Evolutionary conservation across 2,797 vertebrate species (phyloP), one percentile per base, ranked within the genome.

Genomic region (Scarus forsteni): DNA sequence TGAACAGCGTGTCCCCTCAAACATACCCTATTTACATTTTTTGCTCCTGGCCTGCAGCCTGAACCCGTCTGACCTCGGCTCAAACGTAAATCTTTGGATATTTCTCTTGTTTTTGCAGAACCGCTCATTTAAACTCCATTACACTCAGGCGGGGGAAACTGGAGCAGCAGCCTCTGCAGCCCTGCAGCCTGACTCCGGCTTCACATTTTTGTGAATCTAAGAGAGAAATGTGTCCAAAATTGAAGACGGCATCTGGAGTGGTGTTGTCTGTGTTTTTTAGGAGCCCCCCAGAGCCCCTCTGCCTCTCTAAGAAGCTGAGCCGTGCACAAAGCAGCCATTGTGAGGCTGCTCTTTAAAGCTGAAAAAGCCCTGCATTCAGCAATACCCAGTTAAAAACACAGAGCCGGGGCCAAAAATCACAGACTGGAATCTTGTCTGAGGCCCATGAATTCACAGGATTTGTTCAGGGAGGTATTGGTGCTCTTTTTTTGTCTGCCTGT

Each of bases 321-420:
- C 68, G 63, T 66, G 83, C 85, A 94, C 92, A 94, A 93, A 92
- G 91, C 86, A 72, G 34, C 84, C 90, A 92, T 93, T 94, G 92
- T 92, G 76, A 85, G 64, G 52, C 73, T 85, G 77, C 74, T 92
- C 81, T 92, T 91, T 91, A 88, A 88, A 90, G 83, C 87, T 90
- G 79, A 77, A 87, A 88, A 77, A 81, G 66, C 65, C 66, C 49
- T 60, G 68, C 70, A 75, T 90, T 85, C 83, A 86, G 67, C 48
- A 15, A 81, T 82, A 84, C 87, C 83, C 77, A 79, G 90, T 77
- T 88, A 86, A 89, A 85, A 91, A 89, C 81, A 69, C 85, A 88
- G 84, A 60, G 73, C 70, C 80, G 54, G 73, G 84, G 93, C 91
- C 92, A 93, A 89, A 92, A 91, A 92, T 92, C 92, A 92, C 91